These are phyloP conservation scores for Boulengeromyrus knoepffleri DNA, from an alignment of 2,113 vertebrate genomes.

Conservation along the genomic window DNA sequence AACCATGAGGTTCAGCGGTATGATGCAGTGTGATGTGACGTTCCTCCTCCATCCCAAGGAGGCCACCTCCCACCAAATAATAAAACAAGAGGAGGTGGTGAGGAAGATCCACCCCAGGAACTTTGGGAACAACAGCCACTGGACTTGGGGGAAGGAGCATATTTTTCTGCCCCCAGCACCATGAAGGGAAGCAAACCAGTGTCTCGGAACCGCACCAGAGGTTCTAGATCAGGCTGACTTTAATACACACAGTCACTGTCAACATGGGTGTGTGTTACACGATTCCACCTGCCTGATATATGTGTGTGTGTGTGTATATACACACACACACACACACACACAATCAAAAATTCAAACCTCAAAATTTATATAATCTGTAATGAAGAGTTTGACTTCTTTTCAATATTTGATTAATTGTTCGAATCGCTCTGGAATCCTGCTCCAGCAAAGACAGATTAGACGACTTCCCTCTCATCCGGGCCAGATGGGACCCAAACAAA, in stretches of 20 bases:
- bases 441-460: conserved; percentile 35
- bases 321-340: no score
- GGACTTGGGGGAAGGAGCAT: background rate
- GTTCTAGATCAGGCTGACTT: background rate
- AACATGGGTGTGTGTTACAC: conserved; percentile 33
- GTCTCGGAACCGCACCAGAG: background rate
- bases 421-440: conserved; percentile 58
- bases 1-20: background rate
- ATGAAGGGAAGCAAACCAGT: background rate
- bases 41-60: background rate
- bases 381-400: conserved; percentile 61
- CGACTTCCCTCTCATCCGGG: background rate
- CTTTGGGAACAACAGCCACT: background rate
- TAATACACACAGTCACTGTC: background rate
- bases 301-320: no score
- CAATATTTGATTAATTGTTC: conserved; percentile 66
- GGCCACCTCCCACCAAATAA: background rate
- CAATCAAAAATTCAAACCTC: conserved; percentile 29
- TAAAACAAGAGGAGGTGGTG: background rate
- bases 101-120: background rate
- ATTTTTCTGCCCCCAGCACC: background rate
- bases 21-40: background rate
- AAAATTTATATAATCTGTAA: conserved; percentile 55
- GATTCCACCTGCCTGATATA: conserved; percentile 39
- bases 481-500: conserved; percentile 6